Evolutionary conservation across 2,113 vertebrate genomes (phyloP), one percentile per base, ranked within the genome.

Genomic region (Isurus oxyrinchus): DNA sequence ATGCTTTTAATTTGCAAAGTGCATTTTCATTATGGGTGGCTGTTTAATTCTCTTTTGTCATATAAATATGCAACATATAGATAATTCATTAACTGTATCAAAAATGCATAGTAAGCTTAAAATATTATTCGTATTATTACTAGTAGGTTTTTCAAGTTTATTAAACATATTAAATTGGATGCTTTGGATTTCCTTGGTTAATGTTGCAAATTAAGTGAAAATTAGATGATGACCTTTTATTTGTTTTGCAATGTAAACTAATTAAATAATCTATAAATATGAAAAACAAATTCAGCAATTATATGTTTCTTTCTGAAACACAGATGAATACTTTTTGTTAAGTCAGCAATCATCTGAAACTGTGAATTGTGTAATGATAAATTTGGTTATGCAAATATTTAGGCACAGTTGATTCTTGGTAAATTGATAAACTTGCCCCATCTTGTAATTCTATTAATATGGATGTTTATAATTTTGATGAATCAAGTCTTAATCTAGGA

Each of bases 1-100:
- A 98, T 98, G 99, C 98, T 99, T 99, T 99, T 99, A 99, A 99
- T 99, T 99, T 99, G 99, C 98, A 98, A 99, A 99, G 99, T 99
- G 98, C 98, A 99, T 99, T 99, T 99, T 99, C 98, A 99, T 99
- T 99, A 99, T 98, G 98, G 99, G 99, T 99, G 99, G 98, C 99
- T 99, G 98, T 99, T 99, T 86, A 99, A 99, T 99, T 99, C 98
- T 99, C 98, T 98, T 99, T 99, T 99, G 98, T 99, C 99, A 99
- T 99, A 98, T 98, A 99, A 99, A 98, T 99, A 98, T 98, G 98
- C 99, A 98, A 99, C 98, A 99, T 98, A 97, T 98, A 99, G 98
- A 98, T 99, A 99, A 99, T 99, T 98, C 99, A 99, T 99, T 99
- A 99, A 99, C 99, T 99, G 99, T 98, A 98, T 76, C 98, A 98